Evolutionary conservation across 2,113 vertebrate species (phyloP).

Genomic region (Pseudorhombus dupliciocellatus): DNA sequence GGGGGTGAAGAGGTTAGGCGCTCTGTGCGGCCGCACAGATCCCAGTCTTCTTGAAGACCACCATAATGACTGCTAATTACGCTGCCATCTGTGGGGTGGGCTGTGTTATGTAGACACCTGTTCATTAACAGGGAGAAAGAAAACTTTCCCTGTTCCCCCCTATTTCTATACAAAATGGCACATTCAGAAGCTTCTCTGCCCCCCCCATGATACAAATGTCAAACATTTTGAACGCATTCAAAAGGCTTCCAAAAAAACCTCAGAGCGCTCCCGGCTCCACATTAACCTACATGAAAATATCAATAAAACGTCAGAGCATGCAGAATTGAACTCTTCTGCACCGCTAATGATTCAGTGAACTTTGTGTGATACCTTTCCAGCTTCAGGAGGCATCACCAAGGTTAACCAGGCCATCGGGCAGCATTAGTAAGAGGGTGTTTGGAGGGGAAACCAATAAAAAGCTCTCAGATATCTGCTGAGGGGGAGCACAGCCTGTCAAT

Average conservation of each 20-base stretch:
- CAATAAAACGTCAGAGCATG: conserved; percentile 60
- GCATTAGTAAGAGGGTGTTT: conserved; percentile 75
- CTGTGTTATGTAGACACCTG: conserved; percentile 84
- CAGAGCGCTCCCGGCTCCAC: conserved; percentile 1
- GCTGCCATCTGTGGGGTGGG: conserved; percentile 79
- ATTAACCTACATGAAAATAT: conserved; percentile 47
- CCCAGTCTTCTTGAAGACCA: conserved; percentile 73
- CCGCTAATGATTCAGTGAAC: conserved; percentile 75
- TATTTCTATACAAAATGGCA: conserved; percentile 40
- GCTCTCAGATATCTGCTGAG: conserved; percentile 80
- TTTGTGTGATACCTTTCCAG: conserved; percentile 77
- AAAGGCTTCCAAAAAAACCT: conserved; percentile 24
- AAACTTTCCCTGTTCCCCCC: conserved; percentile 68
- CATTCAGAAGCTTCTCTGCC: conserved; percentile 12
- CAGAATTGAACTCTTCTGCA: conserved; percentile 55
- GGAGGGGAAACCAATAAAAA: conserved; percentile 78
- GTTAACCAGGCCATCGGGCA: conserved; percentile 75
- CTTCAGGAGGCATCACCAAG: conserved; percentile 75
- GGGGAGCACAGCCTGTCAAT: conserved; percentile 80
- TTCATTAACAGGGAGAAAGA: conserved; percentile 77
- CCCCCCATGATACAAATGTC: conserved; percentile 13
- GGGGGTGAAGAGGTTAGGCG: conserved; percentile 79
- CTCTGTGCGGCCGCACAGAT: conserved; percentile 74
- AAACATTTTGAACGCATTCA: conserved; percentile 11
- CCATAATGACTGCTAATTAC: conserved; percentile 84